These are phyloP conservation scores for Metaphire vulgaris DNA, from an alignment of 1,140 invertebrate species.

Conservation along the genomic window DNA sequence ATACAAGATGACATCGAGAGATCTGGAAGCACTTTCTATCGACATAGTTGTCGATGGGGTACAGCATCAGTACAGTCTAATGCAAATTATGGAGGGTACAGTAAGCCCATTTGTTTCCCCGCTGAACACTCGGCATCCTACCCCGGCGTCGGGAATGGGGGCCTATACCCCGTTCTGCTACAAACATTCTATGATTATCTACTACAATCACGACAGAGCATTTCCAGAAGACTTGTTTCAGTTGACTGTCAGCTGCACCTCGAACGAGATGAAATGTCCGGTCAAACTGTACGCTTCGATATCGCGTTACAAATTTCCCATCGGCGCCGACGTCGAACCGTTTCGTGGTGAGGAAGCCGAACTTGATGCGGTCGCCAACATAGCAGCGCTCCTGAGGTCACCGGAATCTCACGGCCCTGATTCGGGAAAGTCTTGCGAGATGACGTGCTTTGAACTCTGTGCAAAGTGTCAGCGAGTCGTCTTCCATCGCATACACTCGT, in stretches of 20 bases:
- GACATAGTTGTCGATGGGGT: conserved; percentile 18
- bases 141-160: conserved; percentile 27
- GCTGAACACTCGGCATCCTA: conserved; percentile 20
- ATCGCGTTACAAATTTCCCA: conserved; percentile 26
- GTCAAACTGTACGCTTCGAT: conserved; percentile 25
- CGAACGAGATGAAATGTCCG: conserved; percentile 20
- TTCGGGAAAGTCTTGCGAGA: conserved; percentile 6
- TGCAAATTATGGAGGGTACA: conserved; percentile 19
- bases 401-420: conserved; percentile 21
- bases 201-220: conserved; percentile 14
- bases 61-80: conserved; percentile 11
- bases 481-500: background rate
- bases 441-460: conserved; percentile 1
- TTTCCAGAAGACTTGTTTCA: conserved; percentile 25
- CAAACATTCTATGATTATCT: conserved; percentile 2
- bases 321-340: conserved; percentile 9
- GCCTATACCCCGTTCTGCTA: conserved; percentile 27
- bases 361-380: background rate
- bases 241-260: conserved; percentile 21
- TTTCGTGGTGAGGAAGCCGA: conserved; percentile 4
- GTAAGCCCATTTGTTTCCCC: conserved; percentile 25
- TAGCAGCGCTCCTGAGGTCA: conserved; percentile 15
- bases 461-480: conserved; percentile 1
- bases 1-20: conserved; percentile 14
- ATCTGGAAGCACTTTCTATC: conserved; percentile 15